Conservation (phyloP, 2,113 vertebrate species). For the Sturnira hondurensis region DNA sequence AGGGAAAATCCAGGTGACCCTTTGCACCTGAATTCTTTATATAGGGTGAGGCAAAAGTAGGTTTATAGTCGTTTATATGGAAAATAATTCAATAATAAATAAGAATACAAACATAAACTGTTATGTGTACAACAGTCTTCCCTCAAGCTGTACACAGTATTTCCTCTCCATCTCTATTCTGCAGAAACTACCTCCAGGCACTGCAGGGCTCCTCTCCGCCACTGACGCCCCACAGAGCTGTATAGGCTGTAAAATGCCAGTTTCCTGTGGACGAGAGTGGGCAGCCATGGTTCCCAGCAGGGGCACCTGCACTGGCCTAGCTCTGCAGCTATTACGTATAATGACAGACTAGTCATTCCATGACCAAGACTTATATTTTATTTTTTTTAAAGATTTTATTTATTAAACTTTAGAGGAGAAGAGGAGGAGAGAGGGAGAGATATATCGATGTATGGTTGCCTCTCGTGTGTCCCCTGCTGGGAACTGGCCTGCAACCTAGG, state of each 20-base stretch:
- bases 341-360: conserved; percentile 42
- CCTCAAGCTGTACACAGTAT: too few species aligned
- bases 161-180: background rate
- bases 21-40: background rate
- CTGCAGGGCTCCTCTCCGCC: background rate
- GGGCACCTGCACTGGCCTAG: background rate
- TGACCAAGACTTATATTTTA: background rate
- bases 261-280: background rate
- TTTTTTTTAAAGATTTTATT: too few species aligned
- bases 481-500: too few species aligned
- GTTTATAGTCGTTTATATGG: too few species aligned
- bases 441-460: too few species aligned
- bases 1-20: background rate
- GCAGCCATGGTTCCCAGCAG: rapidly evolving
- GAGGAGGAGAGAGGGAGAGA: too few species aligned
- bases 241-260: background rate
- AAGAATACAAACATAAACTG: too few species aligned
- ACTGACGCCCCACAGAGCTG: background rate
- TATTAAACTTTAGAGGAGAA: too few species aligned
- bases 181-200: background rate
- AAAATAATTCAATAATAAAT: too few species aligned
- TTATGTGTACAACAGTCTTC: too few species aligned
- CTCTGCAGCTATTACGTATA: background rate
- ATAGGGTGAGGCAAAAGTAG: background rate
- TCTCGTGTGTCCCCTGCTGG: too few species aligned